Evolutionary conservation across 2,113 vertebrate species (phyloP).

Genomic region (Limnothrissa miodon): DNA sequence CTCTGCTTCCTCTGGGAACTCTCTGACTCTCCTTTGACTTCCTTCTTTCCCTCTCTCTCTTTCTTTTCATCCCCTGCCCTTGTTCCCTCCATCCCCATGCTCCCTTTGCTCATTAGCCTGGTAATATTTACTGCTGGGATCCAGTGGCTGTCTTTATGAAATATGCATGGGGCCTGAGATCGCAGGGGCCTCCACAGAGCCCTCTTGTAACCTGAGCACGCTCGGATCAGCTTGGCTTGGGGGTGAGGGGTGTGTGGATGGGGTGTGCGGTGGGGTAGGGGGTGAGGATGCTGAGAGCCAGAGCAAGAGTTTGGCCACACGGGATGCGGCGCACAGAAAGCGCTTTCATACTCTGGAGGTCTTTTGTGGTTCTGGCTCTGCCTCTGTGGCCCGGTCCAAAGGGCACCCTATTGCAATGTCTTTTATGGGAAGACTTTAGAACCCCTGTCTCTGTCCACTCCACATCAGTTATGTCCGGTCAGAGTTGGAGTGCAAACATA

Average conservation of each 20-base stretch:
- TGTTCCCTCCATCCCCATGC: not conserved
- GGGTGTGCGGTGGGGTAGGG: not conserved
- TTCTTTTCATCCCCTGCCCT: not conserved
- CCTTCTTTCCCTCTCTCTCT: not conserved
- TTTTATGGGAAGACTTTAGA: slow-evolving; percentile 33
- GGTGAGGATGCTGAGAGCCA: not conserved
- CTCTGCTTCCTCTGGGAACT: slow-evolving; percentile 5
- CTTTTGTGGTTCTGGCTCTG: not conserved
- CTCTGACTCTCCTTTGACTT: slow-evolving; percentile 17
- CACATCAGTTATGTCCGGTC: slow-evolving; percentile 21
- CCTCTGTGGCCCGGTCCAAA: slow-evolving; percentile 34
- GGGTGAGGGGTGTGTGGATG: not conserved
- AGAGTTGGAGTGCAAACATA: not conserved
- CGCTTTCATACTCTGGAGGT: slow-evolving; percentile 27
- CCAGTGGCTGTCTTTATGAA: slow-evolving; percentile 42
- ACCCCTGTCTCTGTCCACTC: slow-evolving; percentile 27
- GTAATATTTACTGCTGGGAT: slow-evolving; percentile 34
- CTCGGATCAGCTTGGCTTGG: not conserved
- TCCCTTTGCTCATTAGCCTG: slow-evolving; percentile 34
- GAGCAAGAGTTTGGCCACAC: slow-evolving; percentile 25
- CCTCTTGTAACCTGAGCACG: slow-evolving; percentile 41
- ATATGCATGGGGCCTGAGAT: slow-evolving; percentile 31
- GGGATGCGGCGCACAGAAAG: slow-evolving; percentile 33
- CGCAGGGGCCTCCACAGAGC: slow-evolving; percentile 33
- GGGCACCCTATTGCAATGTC: slow-evolving; percentile 33